Percentiles rank a stretch among this genome's conserved stretches.
Conservation (phyloP, 2,797 vertebrate genomes). For the Notolabrus celidotus region DNA sequence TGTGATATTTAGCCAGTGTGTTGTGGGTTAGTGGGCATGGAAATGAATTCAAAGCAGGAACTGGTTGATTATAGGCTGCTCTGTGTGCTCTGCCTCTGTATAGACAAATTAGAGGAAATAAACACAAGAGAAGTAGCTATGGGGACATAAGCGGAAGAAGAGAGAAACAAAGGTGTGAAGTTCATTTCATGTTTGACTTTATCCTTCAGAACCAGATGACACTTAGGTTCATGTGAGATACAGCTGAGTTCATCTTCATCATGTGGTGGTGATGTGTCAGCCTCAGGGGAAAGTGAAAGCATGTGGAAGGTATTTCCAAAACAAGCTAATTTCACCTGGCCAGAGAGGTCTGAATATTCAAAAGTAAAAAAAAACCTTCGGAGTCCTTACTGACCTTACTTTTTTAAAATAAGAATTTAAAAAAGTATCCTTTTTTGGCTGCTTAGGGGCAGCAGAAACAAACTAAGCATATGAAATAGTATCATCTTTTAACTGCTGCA, state of each 20-base stretch:
- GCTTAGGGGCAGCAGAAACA: too few species aligned
- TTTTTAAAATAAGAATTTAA: too few species aligned
- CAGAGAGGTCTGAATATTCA: too few species aligned
- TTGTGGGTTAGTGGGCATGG: conserved; percentile 49
- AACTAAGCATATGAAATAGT: too few species aligned
- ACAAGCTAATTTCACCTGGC: background rate
- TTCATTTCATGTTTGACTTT: conserved; percentile 15
- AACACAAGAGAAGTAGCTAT: conserved; percentile 26
- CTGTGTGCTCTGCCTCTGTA: conserved; percentile 20
- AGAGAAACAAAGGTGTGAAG: conserved; percentile 10
- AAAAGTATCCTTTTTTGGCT: too few species aligned
- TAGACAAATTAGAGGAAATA: conserved; percentile 51
- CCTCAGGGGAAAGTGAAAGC: conserved; percentile 6
- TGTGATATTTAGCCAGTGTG: background rate
- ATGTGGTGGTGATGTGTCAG: background rate
- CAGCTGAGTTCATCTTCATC: background rate
- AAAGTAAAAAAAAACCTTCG: too few species aligned
- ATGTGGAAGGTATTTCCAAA: background rate
- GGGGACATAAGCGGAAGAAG: conserved; percentile 22
- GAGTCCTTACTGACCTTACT: too few species aligned
- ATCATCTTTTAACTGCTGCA: too few species aligned
- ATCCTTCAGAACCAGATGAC: background rate
- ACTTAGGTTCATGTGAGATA: background rate
- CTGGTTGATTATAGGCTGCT: conserved; percentile 36
- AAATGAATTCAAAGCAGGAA: conserved; percentile 59